These are phyloP conservation scores for Microplitis demolitor DNA, from an alignment of 1,140 invertebrate species.

Conservation along the genomic window DNA sequence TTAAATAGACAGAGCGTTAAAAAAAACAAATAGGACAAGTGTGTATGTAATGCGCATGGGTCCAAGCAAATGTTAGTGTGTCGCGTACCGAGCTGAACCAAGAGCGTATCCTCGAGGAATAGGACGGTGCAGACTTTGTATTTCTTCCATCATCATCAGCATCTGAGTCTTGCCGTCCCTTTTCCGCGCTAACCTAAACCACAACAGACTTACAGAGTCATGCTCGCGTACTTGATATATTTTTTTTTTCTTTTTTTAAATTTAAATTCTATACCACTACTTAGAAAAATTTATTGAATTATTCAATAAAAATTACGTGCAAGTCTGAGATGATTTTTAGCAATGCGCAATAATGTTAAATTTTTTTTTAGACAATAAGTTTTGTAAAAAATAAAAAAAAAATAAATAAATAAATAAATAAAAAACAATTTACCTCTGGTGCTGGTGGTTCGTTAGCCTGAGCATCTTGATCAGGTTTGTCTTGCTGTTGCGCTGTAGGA, in stretches of 20 bases:
- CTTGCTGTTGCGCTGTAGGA: constrained; percentile 41
- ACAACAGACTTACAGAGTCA: constrained; percentile 54
- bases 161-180: constrained; percentile 55
- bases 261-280: neutral
- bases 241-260: neutral
- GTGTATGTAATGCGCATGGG: constrained; percentile 50
- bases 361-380: neutral
- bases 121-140: constrained; percentile 52
- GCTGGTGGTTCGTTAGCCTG: constrained; percentile 60
- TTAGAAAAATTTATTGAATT: constrained; percentile 17
- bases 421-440: constrained; percentile 61
- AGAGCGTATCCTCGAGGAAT: constrained; percentile 59
- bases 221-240: constrained; percentile 18
- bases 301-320: neutral
- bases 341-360: constrained; percentile 3
- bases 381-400: neutral
- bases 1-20: neutral
- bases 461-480: constrained; percentile 56
- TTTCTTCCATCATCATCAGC: constrained; percentile 51
- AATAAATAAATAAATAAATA: too few relatives aligned
- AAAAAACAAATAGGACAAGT: constrained; percentile 29
- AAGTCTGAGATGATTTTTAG: constrained; percentile 28
- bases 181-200: constrained; percentile 62
- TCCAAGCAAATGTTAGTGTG: constrained; percentile 59
- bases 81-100: constrained; percentile 63